Base-by-base conservation (phyloP, 2,888 invertebrate species). In the Pristionchus fissidentatus region DNA sequence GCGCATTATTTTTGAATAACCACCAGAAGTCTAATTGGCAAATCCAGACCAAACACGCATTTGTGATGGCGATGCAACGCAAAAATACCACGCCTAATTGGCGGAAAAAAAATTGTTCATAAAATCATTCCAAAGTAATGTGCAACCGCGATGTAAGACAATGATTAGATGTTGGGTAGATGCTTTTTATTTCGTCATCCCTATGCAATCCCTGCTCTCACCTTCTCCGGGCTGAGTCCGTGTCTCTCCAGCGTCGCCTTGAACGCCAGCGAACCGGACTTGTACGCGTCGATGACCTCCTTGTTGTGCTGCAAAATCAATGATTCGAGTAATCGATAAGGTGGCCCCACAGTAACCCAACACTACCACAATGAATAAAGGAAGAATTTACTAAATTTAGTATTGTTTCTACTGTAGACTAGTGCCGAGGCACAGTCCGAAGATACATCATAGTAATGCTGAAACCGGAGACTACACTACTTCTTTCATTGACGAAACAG, bases 231-330 rank as follows among this genome's bases (percentile, higher is more conserved):
- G 46, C 90, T 88, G 26, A 91, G 84, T 66, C 91, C 91, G 55
- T 92, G 91, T 1, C 89, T 80, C 29, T 85, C 88, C 78, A 91
- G 82, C 4, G 89, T 88, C 1, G 85, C 87, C 81, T 91, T 91
- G 87, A 90, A 91, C 10, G 91, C 90, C 19, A 86, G 80, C 10
- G 90, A 88, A 38, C 91, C 90, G 10, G 88, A 85, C 73, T 88
- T 85, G 82, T 91, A 92, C 7, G 90, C 90, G 10, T 88, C 88
- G 62, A 91, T 46, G 29, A 91, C 90, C 83, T 91, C 91, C 52
- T 87, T 88, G 78, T 90, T 90, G 78, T 92, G 89, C 81, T 86
- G 82, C 15, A 85, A 77, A 26, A 73, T 66, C 66, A 35, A 66
- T 66, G 22, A 66, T 1, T 66, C 1, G 13, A 43, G 22, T 70